phyloP scores from a whole-genome alignment of 2,113 vertebrate species.

The Myiagra hebetior region DNA sequence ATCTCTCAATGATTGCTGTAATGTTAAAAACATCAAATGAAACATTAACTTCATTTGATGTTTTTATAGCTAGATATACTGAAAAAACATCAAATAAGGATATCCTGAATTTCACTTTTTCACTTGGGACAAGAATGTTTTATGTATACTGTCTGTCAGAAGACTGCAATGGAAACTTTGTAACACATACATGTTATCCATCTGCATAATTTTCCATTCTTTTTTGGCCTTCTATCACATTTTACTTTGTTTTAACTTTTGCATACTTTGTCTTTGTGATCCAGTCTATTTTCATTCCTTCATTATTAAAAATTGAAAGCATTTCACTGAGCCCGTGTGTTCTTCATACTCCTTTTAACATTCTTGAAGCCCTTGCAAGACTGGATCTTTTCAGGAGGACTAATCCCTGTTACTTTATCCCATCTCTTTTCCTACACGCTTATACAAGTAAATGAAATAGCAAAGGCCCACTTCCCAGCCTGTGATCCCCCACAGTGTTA shows the following conservation, averaged over 20 bases:
- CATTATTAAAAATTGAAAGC: neutral
- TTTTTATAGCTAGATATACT: constrained; percentile 38
- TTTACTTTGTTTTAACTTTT: neutral
- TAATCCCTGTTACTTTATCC: neutral
- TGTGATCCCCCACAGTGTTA: neutral
- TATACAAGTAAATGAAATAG: neutral
- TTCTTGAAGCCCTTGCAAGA: neutral
- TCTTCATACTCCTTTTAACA: neutral
- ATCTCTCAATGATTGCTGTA: constrained; percentile 20
- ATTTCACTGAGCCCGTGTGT: neutral
- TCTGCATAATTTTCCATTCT: neutral
- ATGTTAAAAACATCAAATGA: constrained; percentile 57
- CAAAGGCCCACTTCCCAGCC: neutral
- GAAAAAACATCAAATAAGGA: constrained; percentile 26
- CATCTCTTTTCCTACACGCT: neutral
- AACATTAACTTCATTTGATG: constrained; percentile 41
- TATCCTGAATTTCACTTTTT: constrained; percentile 30
- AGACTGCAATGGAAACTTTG: neutral
- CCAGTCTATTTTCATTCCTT: neutral
- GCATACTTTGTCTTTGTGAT: neutral
- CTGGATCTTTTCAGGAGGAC: neutral
- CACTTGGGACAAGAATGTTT: constrained; percentile 33
- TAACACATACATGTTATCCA: neutral
- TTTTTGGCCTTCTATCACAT: neutral
- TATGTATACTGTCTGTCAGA: constrained; percentile 22